Evolutionary conservation across 2,113 vertebrate species (phyloP).

Genomic region (Spea bombifrons): DNA sequence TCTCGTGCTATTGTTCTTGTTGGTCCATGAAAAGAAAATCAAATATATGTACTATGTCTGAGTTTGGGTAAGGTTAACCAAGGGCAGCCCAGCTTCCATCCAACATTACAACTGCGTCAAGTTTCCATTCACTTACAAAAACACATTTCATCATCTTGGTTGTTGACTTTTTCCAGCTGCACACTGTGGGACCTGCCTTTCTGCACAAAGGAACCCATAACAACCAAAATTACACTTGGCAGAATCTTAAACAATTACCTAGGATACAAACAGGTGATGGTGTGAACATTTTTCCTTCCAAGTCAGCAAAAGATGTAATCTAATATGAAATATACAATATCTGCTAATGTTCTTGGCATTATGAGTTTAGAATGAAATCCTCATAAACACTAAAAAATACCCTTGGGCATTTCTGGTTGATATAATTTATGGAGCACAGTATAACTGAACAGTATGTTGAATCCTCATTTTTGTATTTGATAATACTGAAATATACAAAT

Average conservation of each 20-base stretch:
- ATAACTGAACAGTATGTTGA: too few species aligned
- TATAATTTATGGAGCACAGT: too few species aligned
- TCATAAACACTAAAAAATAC: too few species aligned
- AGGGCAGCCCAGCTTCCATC: slow-evolving; percentile 11
- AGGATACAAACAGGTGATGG: not conserved
- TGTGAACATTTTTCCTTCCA: not conserved
- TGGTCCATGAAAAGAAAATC: slow-evolving; percentile 20
- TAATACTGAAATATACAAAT: too few species aligned
- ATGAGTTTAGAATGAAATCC: too few species aligned
- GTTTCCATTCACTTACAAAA: slow-evolving; percentile 6
- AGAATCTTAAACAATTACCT: not conserved
- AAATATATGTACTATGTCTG: slow-evolving; percentile 21
- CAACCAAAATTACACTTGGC: not conserved
- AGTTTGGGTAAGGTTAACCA: slow-evolving; percentile 23
- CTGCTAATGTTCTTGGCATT: too few species aligned
- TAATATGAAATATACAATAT: too few species aligned
- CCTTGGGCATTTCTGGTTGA: too few species aligned
- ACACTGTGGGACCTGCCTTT: not conserved
- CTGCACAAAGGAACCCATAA: not conserved
- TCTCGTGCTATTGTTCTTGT: slow-evolving; percentile 23
- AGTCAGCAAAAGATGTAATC: too few species aligned
- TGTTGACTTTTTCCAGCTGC: not conserved
- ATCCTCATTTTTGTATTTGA: too few species aligned
- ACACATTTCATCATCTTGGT: not conserved
- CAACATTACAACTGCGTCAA: not conserved